Base-by-base conservation (phyloP, 2,113 vertebrate genomes). In the Salvelinus fontinalis region DNA sequence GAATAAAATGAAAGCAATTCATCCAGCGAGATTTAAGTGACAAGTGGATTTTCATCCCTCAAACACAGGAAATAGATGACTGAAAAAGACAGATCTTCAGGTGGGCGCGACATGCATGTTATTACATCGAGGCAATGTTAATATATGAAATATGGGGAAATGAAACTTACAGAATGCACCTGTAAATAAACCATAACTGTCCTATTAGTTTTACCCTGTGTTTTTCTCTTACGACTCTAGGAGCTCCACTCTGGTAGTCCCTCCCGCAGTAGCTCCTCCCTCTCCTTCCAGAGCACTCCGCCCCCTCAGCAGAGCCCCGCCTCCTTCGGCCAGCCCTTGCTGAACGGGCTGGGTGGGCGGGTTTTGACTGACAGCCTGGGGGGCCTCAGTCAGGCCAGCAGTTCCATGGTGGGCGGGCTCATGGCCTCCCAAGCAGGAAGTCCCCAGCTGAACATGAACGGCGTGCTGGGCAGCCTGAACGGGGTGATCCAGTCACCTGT, bases 211-310 rank as follows among this genome's bases (percentile, higher is more conserved):
- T 51, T 16, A 51, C 12, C 49, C 11, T 48, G 6, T 54, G 16
- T 4, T 11, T 5, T 24, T 67, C 1, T 39, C 85, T 79, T 92
- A 31, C 83, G 85, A n/a, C 83, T 84, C 65, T 90, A 97, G 97
- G 97, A 98, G 91, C 96, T 95, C 64, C 97, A 95, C 84, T 97
- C 96, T 60, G 95, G 95, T 72, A 97, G 96, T 89, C 96, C 95
- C 9, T 97, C 96, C 92, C 93, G 95, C 91, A 97, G 97, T 92
- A 97, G 96, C 94, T 97, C 97, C 26, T 97, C 96, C 87, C 93
- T 97, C 76, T 98, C 97, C 88, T 96, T 97, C 92, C 97, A 97
- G 90, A 96, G 96, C 80, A 97, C 97, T 6, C 96, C 97, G 70
- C 96, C 97, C 2, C 94, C 95, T 75, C 96, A 97, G 87, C 96